Evolutionary conservation across 2,888 invertebrate species (phyloP).

Genomic region (Catocala nupta): DNA sequence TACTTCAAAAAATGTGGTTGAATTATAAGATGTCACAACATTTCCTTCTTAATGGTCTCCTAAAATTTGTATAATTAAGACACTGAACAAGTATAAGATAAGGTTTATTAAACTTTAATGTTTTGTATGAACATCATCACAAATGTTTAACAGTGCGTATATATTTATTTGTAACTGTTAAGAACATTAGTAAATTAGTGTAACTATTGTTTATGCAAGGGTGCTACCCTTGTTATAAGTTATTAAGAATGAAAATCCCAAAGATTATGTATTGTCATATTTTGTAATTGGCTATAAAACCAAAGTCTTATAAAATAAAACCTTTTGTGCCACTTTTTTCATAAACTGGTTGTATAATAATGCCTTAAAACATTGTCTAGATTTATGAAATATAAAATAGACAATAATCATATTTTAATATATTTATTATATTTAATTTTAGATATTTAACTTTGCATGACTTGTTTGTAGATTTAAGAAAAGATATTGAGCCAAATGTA

Average conservation of each 20-base stretch:
- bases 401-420: conserved; percentile 68
- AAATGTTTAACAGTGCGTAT: conserved; percentile 58
- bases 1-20: conserved; percentile 32
- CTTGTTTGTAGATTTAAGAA: conserved; percentile 79
- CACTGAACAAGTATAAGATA: conserved; percentile 70
- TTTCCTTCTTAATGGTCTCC: conserved; percentile 66
- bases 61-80: conserved; percentile 61
- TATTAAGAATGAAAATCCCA: conserved; percentile 57
- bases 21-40: conserved; percentile 33
- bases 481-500: conserved; percentile 82
- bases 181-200: conserved; percentile 41
- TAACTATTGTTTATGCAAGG: conserved; percentile 36
- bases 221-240: conserved; percentile 41
- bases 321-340: conserved; percentile 80
- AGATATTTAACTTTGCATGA: conserved; percentile 81
- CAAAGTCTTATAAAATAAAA: conserved; percentile 73
- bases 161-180: conserved; percentile 54
- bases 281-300: conserved; percentile 77
- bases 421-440: conserved; percentile 81
- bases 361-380: conserved; percentile 70
- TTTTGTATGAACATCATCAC: conserved; percentile 66
- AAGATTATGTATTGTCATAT: conserved; percentile 57
- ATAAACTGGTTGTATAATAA: conserved; percentile 74
- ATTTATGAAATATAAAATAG: conserved; percentile 55
- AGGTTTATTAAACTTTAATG: conserved; percentile 44